Percentiles rank a stretch among this genome's conserved stretches.
phyloP scores from a whole-genome alignment of 2,797 vertebrate genomes.

The Ceryle rudis region DNA sequence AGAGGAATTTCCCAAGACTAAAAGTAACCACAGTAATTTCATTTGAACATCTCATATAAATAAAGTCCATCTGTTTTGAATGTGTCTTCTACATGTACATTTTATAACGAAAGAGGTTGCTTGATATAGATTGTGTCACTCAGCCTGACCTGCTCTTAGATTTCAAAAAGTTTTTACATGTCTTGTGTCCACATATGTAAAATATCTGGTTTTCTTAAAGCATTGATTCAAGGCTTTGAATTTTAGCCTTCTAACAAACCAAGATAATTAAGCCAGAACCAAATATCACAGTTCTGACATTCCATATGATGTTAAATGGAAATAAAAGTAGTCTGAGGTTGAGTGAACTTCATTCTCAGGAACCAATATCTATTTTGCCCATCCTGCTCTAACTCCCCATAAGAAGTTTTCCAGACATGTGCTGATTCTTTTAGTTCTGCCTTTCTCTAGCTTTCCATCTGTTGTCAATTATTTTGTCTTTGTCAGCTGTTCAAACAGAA shows the following conservation, averaged over 20 bases:
- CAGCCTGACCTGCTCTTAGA: not conserved
- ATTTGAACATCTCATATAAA: slow-evolving; percentile 32
- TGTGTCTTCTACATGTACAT: not conserved
- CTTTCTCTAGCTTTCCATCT: slow-evolving; percentile 43
- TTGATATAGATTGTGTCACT: not conserved
- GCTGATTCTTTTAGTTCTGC: slow-evolving; percentile 23
- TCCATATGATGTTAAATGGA: slow-evolving; percentile 9
- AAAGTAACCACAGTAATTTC: slow-evolving; percentile 41
- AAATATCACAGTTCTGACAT: not conserved
- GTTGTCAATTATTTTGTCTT: slow-evolving; percentile 61
- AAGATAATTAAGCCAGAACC: not conserved
- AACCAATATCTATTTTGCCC: slow-evolving; percentile 29
- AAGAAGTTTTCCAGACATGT: slow-evolving; percentile 42
- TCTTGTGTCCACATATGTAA: not conserved
- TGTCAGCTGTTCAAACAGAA: slow-evolving; percentile 65
- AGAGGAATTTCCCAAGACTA: slow-evolving; percentile 49
- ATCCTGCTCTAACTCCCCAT: slow-evolving; percentile 8
- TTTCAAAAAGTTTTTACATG: not conserved
- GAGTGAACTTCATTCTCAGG: slow-evolving; percentile 4
- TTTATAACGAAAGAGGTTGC: not conserved
- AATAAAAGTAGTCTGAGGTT: slow-evolving; percentile 12
- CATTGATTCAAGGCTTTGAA: not conserved
- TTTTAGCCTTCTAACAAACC: slow-evolving; percentile 8
- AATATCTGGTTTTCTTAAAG: not conserved
- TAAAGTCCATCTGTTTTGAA: not conserved